A percentile compares a stretch with the other conserved stretches of the same genome.
Conservation (phyloP, 35 echinoderm and acorn worm species). For the Strongylocentrotus purpuratus region DNA sequence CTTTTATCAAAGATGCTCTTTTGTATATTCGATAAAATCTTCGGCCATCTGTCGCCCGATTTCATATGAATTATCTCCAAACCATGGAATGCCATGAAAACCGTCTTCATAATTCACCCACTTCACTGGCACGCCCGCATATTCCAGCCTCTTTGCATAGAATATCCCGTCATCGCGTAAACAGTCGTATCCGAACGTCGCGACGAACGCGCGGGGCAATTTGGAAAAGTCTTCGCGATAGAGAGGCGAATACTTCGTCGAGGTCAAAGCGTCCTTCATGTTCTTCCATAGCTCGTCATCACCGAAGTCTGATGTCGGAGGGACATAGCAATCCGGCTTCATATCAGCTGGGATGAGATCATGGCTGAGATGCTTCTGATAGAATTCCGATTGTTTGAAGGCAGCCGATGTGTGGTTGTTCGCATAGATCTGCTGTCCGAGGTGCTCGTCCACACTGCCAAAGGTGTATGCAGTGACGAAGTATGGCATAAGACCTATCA, state of each 20-base stretch:
- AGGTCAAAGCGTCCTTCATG: slow-evolving; percentile 40
- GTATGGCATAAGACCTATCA: not conserved
- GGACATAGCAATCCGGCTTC: not conserved
- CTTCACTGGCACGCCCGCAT: slow-evolving; percentile 59
- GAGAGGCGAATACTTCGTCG: slow-evolving; percentile 55
- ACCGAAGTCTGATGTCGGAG: not conserved
- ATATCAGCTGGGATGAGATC: slow-evolving; percentile 56
- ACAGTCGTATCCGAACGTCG: slow-evolving; percentile 72
- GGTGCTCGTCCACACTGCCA: not conserved
- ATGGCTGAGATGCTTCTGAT: slow-evolving; percentile 55
- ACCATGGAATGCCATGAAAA: slow-evolving; percentile 69
- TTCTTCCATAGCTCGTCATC: slow-evolving; percentile 41
- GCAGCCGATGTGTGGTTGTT: slow-evolving; percentile 37
- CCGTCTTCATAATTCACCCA: slow-evolving; percentile 82
- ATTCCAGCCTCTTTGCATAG: slow-evolving; percentile 60
- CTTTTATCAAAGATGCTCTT: slow-evolving; percentile 15
- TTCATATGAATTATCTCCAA: not conserved
- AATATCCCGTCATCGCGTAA: slow-evolving; percentile 88
- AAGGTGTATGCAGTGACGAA: slow-evolving; percentile 27
- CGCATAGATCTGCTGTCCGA: not conserved
- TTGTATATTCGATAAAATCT: slow-evolving; percentile 23
- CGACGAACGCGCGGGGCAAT: slow-evolving; percentile 76
- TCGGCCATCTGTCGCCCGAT: slow-evolving; percentile 28
- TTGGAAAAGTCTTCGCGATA: slow-evolving; percentile 57
- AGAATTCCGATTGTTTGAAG: not conserved